phyloP scores from a whole-genome alignment of 2,113 vertebrate genomes.

The Perca flavescens region DNA sequence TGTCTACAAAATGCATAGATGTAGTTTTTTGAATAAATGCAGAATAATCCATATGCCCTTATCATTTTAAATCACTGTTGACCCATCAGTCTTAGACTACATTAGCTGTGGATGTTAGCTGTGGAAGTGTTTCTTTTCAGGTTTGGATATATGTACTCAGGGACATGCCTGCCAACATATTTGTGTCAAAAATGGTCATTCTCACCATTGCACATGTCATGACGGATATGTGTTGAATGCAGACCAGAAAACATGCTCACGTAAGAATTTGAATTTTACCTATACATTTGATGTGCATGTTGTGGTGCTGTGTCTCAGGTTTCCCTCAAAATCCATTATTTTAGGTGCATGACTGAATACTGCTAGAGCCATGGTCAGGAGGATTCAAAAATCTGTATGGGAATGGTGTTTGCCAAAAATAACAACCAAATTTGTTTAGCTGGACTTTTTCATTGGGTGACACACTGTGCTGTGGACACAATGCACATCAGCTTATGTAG shows the following conservation, averaged over 20 bases:
- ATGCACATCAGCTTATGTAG: neutral
- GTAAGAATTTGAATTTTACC: conserved; percentile 49
- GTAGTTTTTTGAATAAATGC: conserved; percentile 51
- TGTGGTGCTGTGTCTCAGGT: neutral
- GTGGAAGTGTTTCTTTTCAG: conserved; percentile 54
- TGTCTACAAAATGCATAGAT: neutral
- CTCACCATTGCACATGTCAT: conserved; percentile 78
- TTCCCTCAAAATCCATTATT: neutral
- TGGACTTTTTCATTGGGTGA: no score
- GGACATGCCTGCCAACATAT: conserved; percentile 83
- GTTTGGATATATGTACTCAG: conserved; percentile 69
- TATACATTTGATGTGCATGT: neutral
- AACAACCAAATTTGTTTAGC: no score
- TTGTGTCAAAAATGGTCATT: conserved; percentile 73
- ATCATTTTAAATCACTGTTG: neutral
- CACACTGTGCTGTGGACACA: neutral
- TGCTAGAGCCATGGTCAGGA: neutral
- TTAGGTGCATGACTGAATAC: neutral
- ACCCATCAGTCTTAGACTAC: neutral
- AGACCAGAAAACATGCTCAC: conserved; percentile 83
- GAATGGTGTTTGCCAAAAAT: neutral
- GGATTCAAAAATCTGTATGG: neutral
- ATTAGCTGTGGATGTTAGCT: neutral
- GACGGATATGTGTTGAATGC: conserved; percentile 82
- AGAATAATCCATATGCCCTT: neutral